Conservation (phyloP, 1,140 invertebrate genomes). For the Drosophila hydei region DNA sequence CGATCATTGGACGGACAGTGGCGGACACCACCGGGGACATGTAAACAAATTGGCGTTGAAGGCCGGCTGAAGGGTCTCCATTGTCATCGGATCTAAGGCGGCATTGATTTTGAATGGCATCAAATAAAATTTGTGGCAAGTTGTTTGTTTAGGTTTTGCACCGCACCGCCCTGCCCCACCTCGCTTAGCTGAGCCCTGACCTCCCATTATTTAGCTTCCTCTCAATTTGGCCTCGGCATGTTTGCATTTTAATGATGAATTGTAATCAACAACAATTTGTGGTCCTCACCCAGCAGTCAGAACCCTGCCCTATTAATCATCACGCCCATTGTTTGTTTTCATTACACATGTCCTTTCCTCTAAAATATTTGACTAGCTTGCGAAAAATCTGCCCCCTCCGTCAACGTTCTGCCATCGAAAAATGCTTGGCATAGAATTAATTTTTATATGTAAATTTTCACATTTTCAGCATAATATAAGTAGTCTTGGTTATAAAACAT, state of each 20-base stretch:
- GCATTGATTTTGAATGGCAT: conserved; percentile 38
- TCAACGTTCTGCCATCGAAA: background rate
- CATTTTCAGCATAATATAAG: no score
- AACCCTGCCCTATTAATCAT: conserved; percentile 43
- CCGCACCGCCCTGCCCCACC: background rate
- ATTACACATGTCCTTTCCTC: no score
- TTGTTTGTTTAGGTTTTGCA: conserved; percentile 69
- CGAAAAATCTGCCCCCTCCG: background rate
- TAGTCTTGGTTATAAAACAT: no score
- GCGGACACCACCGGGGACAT: conserved; percentile 44
- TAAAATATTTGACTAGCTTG: conserved; percentile 24
- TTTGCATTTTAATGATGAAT: conserved; percentile 74
- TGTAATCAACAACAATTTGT: conserved; percentile 74
- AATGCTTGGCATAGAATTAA: conserved; percentile 2
- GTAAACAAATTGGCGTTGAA: conserved; percentile 81
- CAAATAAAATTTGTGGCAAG: conserved; percentile 53
- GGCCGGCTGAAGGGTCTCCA: conserved; percentile 49
- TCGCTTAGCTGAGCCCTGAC: background rate
- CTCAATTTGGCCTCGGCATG: conserved; percentile 35
- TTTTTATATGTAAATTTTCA: background rate
- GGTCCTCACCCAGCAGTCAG: conserved; percentile 12
- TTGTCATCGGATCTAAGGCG: conserved; percentile 31
- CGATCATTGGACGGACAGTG: background rate
- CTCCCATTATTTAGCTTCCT: conserved; percentile 23
- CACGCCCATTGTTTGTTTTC: conserved; percentile 25